Conservation (phyloP, 2,888 invertebrate species). For the Pseudococcus jackbeardsleyi region DNA sequence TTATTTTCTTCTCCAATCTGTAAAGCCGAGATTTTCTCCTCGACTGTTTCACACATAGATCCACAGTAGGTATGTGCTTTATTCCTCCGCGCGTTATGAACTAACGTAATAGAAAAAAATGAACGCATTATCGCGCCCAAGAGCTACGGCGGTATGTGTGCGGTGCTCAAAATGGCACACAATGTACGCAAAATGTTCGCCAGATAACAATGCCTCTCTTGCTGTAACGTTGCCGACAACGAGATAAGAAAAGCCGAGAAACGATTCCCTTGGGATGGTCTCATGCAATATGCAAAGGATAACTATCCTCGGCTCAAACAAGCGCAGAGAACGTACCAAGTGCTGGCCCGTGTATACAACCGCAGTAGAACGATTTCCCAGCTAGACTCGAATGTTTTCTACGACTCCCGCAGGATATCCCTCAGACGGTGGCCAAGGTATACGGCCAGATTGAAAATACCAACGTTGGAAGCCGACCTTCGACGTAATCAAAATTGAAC, state of each 20-base stretch:
- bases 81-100: not conserved
- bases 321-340: not conserved
- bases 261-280: constrained; percentile 59
- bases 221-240: constrained; percentile 28
- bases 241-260: constrained; percentile 62
- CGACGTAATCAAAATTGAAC: not conserved
- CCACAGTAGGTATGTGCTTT: not conserved
- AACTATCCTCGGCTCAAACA: constrained; percentile 31
- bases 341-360: not conserved
- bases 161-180: constrained; percentile 35
- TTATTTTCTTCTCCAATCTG: constrained; percentile 19
- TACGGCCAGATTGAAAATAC: not conserved
- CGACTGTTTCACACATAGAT: too few species aligned
- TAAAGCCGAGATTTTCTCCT: too few species aligned
- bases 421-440: not conserved
- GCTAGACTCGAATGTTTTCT: not conserved
- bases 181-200: not conserved
- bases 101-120: constrained; percentile 1
- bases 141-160: not conserved
- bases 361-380: not conserved
- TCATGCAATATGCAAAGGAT: constrained; percentile 64
- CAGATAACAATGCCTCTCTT: not conserved
- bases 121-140: constrained; percentile 55
- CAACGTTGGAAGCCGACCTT: not conserved
- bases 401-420: constrained; percentile 30